Evolutionary conservation across 2,113 vertebrate genomes (phyloP).

Genomic region (Oryzias woworae): DNA sequence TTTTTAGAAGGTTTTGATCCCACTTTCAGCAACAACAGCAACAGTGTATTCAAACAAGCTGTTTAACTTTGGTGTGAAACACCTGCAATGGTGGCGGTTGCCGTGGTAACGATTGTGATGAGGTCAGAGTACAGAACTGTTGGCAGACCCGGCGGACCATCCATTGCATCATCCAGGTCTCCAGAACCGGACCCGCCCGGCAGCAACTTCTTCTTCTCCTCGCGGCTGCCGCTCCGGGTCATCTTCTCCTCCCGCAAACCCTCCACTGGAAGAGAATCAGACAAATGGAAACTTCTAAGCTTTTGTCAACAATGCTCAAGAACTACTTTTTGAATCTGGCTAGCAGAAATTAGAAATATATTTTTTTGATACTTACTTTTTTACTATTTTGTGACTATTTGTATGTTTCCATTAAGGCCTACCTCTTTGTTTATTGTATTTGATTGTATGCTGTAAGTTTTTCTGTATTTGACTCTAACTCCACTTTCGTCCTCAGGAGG

Average conservation of each 20-base stretch:
- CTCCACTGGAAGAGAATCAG: conserved; percentile 52
- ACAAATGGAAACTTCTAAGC: background rate
- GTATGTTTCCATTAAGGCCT: no score
- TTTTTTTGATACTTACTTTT: no score
- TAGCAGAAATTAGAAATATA: no score
- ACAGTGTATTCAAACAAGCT: no score
- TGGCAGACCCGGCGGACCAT: conserved; percentile 58
- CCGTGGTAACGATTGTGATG: conserved; percentile 32
- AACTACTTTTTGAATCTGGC: no score
- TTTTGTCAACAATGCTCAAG: background rate
- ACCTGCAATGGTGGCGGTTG: background rate
- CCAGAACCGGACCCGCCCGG: conserved; percentile 69
- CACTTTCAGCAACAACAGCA: no score
- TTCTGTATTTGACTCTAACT: no score
- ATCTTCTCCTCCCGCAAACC: conserved; percentile 73
- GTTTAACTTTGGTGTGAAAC: background rate
- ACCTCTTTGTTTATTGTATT: no score
- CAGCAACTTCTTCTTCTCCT: conserved; percentile 68
- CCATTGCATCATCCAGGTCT: conserved; percentile 64
- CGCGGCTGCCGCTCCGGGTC: conserved; percentile 70
- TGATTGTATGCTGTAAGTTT: no score
- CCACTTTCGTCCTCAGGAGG: no score
- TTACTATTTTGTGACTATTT: no score
- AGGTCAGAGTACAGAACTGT: conserved; percentile 67
- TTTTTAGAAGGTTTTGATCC: no score